phyloP scores from a whole-genome alignment of 2,797 vertebrate species.

The Vespertilio murinus region DNA sequence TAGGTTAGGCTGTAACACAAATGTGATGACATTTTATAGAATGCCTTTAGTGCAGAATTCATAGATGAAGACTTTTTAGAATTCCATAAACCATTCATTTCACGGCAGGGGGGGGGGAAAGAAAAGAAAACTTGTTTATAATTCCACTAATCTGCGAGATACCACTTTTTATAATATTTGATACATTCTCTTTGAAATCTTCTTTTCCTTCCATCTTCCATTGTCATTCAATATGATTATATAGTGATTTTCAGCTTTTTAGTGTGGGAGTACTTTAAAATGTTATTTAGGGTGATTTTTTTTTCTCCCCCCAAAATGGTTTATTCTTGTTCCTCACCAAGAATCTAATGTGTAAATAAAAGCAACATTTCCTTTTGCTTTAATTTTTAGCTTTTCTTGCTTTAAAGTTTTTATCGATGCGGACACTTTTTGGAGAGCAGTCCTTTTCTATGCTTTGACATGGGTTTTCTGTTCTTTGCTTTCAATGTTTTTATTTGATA shows the following conservation, averaged over 20 bases:
- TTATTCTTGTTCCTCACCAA: not conserved
- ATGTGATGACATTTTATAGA: not conserved
- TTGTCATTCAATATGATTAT: not conserved
- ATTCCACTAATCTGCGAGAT: not conserved
- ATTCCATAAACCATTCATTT: constrained; percentile 29
- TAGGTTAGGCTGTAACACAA: not conserved
- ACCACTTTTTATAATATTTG: not conserved
- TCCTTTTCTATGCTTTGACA: not conserved
- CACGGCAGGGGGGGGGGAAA: not conserved
- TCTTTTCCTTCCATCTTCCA: not conserved
- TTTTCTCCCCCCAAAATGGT: not conserved
- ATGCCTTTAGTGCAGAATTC: not conserved
- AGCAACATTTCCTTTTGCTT: constrained; percentile 21
- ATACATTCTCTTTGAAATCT: not conserved
- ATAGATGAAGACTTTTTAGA: constrained; percentile 1
- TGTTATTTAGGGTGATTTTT: not conserved
- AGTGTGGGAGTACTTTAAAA: constrained; percentile 3
- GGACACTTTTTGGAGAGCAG: not conserved
- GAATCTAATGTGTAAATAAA: not conserved
- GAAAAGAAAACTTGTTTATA: constrained; percentile 10
- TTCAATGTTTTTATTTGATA: not conserved
- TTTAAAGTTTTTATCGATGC: not conserved
- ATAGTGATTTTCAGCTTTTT: not conserved
- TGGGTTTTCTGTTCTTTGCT: not conserved
- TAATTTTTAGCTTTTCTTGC: not conserved